Conservation (phyloP, 2,888 invertebrate species). For the Oscheius sp. region DNA sequence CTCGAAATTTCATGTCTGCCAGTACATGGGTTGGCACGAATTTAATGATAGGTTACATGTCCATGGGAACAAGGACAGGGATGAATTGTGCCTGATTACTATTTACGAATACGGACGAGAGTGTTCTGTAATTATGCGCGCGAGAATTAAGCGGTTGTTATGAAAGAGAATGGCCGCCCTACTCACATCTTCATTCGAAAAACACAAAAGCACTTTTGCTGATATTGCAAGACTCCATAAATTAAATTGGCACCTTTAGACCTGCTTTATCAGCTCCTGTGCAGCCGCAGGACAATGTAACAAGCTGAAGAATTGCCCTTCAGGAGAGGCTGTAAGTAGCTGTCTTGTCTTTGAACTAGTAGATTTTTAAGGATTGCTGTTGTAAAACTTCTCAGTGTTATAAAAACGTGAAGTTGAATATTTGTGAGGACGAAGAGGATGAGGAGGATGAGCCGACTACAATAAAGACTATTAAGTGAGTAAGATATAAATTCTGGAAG, state of each 20-base stretch:
- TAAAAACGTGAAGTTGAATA: constrained; percentile 6
- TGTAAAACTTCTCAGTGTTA: constrained; percentile 18
- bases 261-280: constrained; percentile 19
- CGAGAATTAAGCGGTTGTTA: constrained; percentile 13
- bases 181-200: neutral
- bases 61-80: neutral
- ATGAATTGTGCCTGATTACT: constrained; percentile 28
- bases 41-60: constrained; percentile 3
- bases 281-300: constrained; percentile 28
- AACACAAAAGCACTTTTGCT: neutral
- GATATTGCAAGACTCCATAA: neutral
- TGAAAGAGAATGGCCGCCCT: neutral
- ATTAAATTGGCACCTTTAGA: constrained; percentile 4
- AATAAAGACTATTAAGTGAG: constrained; percentile 1
- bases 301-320: constrained; percentile 10
- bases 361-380: constrained; percentile 12
- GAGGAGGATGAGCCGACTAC: constrained; percentile 14
- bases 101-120: constrained; percentile 28
- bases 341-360: no score
- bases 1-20: no score
- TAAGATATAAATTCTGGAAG: neutral
- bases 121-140: constrained; percentile 37
- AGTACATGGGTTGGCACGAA: neutral
- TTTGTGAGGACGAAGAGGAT: constrained; percentile 20
- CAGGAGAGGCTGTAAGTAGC: neutral